Base-by-base conservation (phyloP, 2,888 invertebrate genomes). In the Melanchra persicariae region DNA sequence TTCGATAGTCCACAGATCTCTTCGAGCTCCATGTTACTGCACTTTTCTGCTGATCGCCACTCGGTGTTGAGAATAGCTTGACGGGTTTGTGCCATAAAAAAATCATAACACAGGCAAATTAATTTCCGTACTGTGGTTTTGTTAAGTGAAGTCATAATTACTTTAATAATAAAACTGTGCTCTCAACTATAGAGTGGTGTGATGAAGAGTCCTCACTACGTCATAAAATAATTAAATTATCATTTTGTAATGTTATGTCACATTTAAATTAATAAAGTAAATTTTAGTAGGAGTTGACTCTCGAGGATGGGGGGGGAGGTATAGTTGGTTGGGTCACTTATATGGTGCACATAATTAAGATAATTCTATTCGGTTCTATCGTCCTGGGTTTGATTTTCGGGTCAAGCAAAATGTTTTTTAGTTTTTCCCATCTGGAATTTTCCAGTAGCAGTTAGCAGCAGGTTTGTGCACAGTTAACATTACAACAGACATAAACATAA, bases 211-310 rank as follows among this genome's bases (percentile, higher is more conserved):
- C 12, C 55, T n/a, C 34, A 34, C 3, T 34, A 34, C 34, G 34
- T 40, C 5, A 64, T 51, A 26, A 51, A 65, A 22, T 22, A 45
- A 65, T 1, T 49, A 22, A 64, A 64, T 64, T 37, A 37, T 45
- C 12, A 15, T 47, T 47, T 30, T n/a, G 52, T 34, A 43, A 43
- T 43, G 22, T n/a, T 10, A 47, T 15, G 51, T 30, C 24, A 55
- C 52, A 65, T 40, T 75, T 47, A 49, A 57, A 64, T 30, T 12
- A 58, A 34, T 34, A 70, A 60, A n/a, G 43, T 22, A 52, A 61
- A 62, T 76, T 76, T 71, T 22, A 70, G 17, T 37, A n/a, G 34
- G 40, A 22, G 30, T 45, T 24, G 30, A 60, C 26, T n/a, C 2
- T 12, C 2, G 40, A 40, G 10, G 40, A 12, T 12, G 40, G 37